Base-by-base conservation (phyloP, 1,140 invertebrate genomes). In the Drosophila melanogaster region DNA sequence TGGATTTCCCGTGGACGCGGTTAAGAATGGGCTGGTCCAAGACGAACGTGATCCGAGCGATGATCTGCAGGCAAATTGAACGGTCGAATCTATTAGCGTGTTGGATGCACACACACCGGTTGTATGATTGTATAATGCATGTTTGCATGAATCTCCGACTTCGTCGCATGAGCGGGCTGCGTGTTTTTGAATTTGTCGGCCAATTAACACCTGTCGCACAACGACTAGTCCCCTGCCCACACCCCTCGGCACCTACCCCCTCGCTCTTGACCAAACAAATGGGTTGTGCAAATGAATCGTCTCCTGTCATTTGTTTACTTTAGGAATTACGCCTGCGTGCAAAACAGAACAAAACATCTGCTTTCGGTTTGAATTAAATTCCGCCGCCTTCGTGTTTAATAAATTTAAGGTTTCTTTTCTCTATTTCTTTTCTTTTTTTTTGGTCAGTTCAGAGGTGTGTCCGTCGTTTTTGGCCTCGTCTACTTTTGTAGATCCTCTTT, bases 111-210 rank as follows among this genome's bases (percentile, higher is more conserved):
- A 81, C 47, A 60, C 54, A 75, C 54, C 65, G 43, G 67, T 81
- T 86, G 83, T 87, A 87, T 86, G 43, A 60, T 81, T 86, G 83
- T 86, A 87, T 86, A 86, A 86, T 81, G 55, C 46, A 87, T 81
- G 74, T 79, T 67, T 75, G 56, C 49, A 33, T 15, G 47, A 17
- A 26, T 17, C 24, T 49, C 24, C 24, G 47, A 50, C 47, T 50
- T 12, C n/a, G 40, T 26, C 46, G 67, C 83, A 85, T 85, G 83
- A 87, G 81, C 74, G 73, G 60, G 43, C 49, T 81, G 80, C 81
- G 81, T 86, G 81, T 79, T 89, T 79, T 79, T 79, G 55, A 86
- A 86, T 86, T 84, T 89, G 79, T 66, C 67, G 49, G 76, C 26
- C 76, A 87, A 89, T 87, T 87, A 87, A 79, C 83, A 87, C 83